Base-by-base conservation (phyloP, 1,140 invertebrate species). In the Heliconius nattereri region DNA sequence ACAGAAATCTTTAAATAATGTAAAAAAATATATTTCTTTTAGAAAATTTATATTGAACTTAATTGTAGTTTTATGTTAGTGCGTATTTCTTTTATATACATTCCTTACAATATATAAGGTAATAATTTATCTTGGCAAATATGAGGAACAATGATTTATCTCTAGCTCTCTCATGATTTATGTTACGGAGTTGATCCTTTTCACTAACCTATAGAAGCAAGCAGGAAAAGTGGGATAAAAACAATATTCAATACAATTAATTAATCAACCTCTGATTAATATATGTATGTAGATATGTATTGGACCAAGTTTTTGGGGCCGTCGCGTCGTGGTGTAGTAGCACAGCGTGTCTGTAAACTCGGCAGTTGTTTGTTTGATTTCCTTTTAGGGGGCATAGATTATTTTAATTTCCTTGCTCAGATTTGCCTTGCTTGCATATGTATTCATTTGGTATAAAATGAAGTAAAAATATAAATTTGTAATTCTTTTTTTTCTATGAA, bases 161-260 rank as follows among this genome's bases (percentile, higher is more conserved):
- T 29, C 26, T 29, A 26, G 26, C 26, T 26, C 60, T 13, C 23
- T 16, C 60, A 66, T 66, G 60, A 66, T 29, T 66, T 66, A 66
- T 66, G 60, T 66, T 66, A 66, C 60, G 26, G 11, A 26, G 60
- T 66, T 66, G 60, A 29, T 66, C 26, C 60, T 29, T 66, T 66
- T 66, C 23, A 29, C 11, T 66, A n/a, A n/a, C n/a, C n/a, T 66
- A 16, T 29, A 66, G 32, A 32, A 32, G 40, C 40, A 45, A 45
- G 2, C 26, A 66, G 11, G 26, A 13, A 60, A 29, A 66, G 11
- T 16, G 13, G 6, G 3, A 66, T 29, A 1, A 66, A 66, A 26
- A 66, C 26, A 66, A 66, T 66, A 26, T 29, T 29, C 60, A 29
- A 66, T 66, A 66, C 23, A 66, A 66, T 0, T 29, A 66, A 66